Base-by-base conservation (phyloP, 2,888 invertebrate genomes). In the Meliscaeva auricollis region DNA sequence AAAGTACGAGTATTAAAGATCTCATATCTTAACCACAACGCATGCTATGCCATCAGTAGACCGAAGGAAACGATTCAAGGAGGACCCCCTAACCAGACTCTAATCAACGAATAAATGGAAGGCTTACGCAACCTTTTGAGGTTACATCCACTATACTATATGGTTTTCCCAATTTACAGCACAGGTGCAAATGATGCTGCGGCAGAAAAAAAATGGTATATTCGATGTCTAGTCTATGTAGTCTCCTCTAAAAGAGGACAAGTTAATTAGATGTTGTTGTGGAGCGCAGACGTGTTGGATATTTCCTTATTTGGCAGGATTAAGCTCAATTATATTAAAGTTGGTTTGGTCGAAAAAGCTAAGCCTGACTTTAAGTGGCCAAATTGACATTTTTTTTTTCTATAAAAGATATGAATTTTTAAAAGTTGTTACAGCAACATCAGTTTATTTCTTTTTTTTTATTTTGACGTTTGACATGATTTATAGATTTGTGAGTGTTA, bases 281-380 rank as follows among this genome's bases (percentile, higher is more conserved):
- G 41, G 17, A 52, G 26, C 17, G 41, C 35, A 60, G 73, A 30
- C 32, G 32, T 74, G 68, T 74, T 52, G 68, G 11, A 41, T 26
- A 52, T 46, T 68, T 79, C 79, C 74, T 60, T 79, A 52, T 66
- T 20, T 74, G 73, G 79, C 60, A 68, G 74, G 73, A 79, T 68
- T 60, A 50, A 20, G 60, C 35, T 74, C 52, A 68, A 79, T 79
- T 68, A 68, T 60, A 79, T 60, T 68, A 26, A 46, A 46, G 26
- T 13, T 60, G 32, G 30, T 44, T 9, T 32, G 64, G 15, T 73
- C 32, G 30, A 30, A 41, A 48, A 50, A 44, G 68, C 52, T 52
- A 46, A 3, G 38, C n/a, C 38, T 20, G 8, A 17, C 38, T 35
- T 17, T 4, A 35, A 17, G 9, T 35, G 60, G 60, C 46, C 17